Base-by-base conservation (phyloP, 2,797 vertebrate genomes). In the Hippopotamyrus pictus region DNA sequence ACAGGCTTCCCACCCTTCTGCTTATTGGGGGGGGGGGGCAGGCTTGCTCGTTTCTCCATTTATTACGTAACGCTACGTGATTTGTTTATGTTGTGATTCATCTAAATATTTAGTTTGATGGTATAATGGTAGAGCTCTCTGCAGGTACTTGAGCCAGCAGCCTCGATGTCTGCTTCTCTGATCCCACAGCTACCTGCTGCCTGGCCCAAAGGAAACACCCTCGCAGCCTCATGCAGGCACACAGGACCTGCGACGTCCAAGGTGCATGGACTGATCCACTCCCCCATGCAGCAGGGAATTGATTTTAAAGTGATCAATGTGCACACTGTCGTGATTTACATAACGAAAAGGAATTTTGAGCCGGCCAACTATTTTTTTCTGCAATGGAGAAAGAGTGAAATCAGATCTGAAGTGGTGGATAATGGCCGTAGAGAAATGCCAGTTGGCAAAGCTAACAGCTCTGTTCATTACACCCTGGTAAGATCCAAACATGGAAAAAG, bases 381-480 rank as follows among this genome's bases (percentile, higher is more conserved):
- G 91, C 48, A 51, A 88, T 89, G 91, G 89, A 93, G 92, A 88
- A 93, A 93, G 92, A 95, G 93, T 89, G 91, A 91, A 91, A 90
- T 93, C 92, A 94, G 92, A 92, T 93, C 94, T 92, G 92, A 93
- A 91, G 93, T 92, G 92, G 88, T 86, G 92, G 91, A 91, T 91
- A 90, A 88, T 59, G 86, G 33, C 53, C 90, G 73, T 25, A 79
- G n/a, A 89, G 51, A 84, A 83, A 79, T 41, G 33, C 50, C 14
- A 57, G 11, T 9, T 86, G 85, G 85, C 51, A 86, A 57, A 86
- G 29, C 29, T 57, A 57, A 84, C 41, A 46, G 41, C 22, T 50
- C 79, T 84, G 19, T 46, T 84, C 41, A 84, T n/a, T 84, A n/a
- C n/a, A 48, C 57, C 62, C 37, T 59, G 59, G 41, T 22, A 69